Evolutionary conservation across 2,888 invertebrate genomes (phyloP).

Genomic region (Yponomeuta plumbellus): DNA sequence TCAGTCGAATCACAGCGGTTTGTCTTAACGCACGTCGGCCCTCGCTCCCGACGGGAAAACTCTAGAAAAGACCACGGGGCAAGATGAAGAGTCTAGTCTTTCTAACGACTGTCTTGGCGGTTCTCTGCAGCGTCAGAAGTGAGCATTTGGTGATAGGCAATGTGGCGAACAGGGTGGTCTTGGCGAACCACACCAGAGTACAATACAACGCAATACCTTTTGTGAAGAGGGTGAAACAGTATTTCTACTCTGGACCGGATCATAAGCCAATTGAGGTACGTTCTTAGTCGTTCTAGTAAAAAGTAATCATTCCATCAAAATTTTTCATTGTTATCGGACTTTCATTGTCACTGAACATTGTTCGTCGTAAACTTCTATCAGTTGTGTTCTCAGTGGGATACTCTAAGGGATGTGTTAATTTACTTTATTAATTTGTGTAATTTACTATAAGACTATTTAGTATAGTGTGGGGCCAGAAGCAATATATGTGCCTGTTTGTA

Average conservation of each 20-base stretch:
- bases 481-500: no score
- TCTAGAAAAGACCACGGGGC: background rate
- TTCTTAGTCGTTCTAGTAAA: no score
- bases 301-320: no score
- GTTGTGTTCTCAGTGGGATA: no score
- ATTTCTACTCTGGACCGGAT: constrained; percentile 41
- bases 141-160: constrained; percentile 41
- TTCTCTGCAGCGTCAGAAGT: constrained; percentile 20
- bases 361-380: no score
- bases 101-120: background rate
- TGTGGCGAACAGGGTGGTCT: constrained; percentile 33
- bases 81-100: constrained; percentile 15
- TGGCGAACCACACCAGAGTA: constrained; percentile 34
- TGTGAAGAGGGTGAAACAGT: constrained; percentile 55
- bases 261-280: constrained; percentile 43
- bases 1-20: background rate
- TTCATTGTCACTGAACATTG: no score
- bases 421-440: no score
- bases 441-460: no score
- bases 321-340: no score
- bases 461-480: no score
- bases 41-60: background rate
- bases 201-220: constrained; percentile 53
- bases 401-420: no score
- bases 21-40: background rate